Conservation (phyloP, 1,140 invertebrate species). For the Halictus rubicundus region DNA sequence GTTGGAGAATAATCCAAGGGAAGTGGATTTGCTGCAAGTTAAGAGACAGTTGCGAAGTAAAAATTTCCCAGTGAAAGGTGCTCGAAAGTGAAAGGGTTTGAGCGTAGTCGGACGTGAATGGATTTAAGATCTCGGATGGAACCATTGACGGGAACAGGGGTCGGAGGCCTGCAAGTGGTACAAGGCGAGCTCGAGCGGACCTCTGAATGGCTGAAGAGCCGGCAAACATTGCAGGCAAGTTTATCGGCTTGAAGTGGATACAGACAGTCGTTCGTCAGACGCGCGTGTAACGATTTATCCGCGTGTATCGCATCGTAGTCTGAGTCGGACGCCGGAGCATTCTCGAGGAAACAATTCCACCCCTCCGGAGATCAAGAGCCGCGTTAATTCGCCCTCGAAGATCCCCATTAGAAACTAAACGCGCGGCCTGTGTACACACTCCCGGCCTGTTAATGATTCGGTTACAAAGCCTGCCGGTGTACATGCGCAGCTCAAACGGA, state of each 20-base stretch:
- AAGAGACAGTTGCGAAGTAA: too few species aligned
- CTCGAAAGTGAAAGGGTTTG: too few species aligned
- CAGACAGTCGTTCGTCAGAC: background rate
- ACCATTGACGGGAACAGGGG: too few species aligned
- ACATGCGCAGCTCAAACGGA: slow-evolving; percentile 27
- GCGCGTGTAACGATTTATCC: too few species aligned
- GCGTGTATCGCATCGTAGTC: background rate
- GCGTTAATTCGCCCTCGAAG: slow-evolving; percentile 28
- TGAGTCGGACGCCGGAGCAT: background rate
- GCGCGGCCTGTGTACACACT: slow-evolving; percentile 29
- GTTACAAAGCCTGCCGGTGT: slow-evolving; percentile 41
- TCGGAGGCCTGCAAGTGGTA: too few species aligned
- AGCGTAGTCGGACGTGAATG: too few species aligned
- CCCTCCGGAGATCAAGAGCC: slow-evolving; percentile 21
- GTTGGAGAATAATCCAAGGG: too few species aligned
- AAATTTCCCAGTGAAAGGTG: too few species aligned
- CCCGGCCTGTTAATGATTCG: slow-evolving; percentile 38
- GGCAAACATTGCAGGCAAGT: background rate
- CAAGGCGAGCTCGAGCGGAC: too few species aligned
- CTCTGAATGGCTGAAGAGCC: background rate
- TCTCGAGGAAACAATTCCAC: background rate
- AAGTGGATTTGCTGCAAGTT: too few species aligned
- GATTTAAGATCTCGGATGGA: too few species aligned
- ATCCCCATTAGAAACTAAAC: slow-evolving; percentile 44
- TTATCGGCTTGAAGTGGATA: background rate